Evolutionary conservation across 2,888 invertebrate species (phyloP), one percentile per base, ranked within the genome.

Genomic region (Pandemis cinnamomeana): DNA sequence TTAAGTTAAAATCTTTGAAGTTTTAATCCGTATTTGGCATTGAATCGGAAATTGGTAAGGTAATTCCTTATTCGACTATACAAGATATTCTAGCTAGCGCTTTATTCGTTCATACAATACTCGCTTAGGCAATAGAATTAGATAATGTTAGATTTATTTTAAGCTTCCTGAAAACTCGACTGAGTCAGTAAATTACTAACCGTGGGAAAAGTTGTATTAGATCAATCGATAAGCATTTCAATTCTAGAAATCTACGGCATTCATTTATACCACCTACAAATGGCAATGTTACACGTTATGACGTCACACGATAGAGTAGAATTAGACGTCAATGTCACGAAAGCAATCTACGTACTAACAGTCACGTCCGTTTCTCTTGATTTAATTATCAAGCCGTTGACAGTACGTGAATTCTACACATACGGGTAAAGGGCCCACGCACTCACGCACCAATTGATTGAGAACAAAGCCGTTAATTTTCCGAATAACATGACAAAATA

Each of bases 291-390:
- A 13, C 15, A 8, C 15, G 15, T 58, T 20, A 20, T 58, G 27
- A 58, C 58, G 58, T 27, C 11, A 27, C 58, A 27, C 27, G 11
- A 4, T 36, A 2, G 41, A 41, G 7, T 61, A 7, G 13, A 42
- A 13, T 60, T 36, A 61, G 61, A 61, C 42, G 61, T 61, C 61
- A 61, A 61, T 42, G 61, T 42, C 61, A 41, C 20, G 58, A 27
- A 27, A 27, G 7, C 8, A 42, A 36, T 36, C 41, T n/a, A 61
- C 41, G n/a, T n/a, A n/a, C 61, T 8, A 61, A 8, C 61, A 61
- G 61, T 61, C 61, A 61, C 61, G 61, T 61, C 42, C 41, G 61
- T 61, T 41, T 7, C 61, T 61, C 61, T 61, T 61, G 61, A 61
- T 61, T 61, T 42, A 42, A 61, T 61, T 61, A 61, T 42, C 20